A percentile compares a stretch with the other conserved stretches of the same genome.
phyloP scores from a whole-genome alignment of 1,140 invertebrate genomes.

The Drosophila carrolli region DNA sequence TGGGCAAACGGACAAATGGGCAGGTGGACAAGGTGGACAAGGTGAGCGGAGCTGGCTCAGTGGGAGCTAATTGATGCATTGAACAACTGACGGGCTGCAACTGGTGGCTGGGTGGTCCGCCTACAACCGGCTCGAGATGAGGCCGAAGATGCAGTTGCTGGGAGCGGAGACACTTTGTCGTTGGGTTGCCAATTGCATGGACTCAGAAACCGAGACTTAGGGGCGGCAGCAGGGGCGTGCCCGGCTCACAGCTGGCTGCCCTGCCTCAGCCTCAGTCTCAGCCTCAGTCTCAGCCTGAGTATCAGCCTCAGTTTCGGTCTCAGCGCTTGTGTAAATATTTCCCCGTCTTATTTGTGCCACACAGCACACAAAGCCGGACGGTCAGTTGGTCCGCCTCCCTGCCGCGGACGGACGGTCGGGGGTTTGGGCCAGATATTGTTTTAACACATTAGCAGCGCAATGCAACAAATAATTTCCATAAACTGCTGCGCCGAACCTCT shows the following conservation, averaged over 20 bases:
- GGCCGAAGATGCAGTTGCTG: neutral
- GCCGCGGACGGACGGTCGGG: conserved; percentile 5
- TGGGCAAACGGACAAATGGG: conserved; percentile 3
- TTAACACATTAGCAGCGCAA: conserved; percentile 84
- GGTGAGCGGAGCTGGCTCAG: conserved; percentile 33
- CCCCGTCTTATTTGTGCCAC: conserved; percentile 74
- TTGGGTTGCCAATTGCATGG: conserved; percentile 67
- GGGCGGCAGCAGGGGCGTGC: conserved; percentile 67
- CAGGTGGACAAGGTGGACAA: neutral
- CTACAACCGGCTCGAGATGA: conserved; percentile 22
- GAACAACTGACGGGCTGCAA: conserved; percentile 25
- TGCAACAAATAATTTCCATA: conserved; percentile 85
- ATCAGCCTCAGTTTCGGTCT: conserved; percentile 4
- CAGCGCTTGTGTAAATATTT: conserved; percentile 77
- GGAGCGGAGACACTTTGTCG: conserved; percentile 65
- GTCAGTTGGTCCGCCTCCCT: conserved; percentile 26
- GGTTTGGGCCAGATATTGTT: conserved; percentile 74
- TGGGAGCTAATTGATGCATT: conserved; percentile 73
- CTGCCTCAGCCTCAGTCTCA: conserved; percentile 11
- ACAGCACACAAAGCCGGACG: conserved; percentile 43
- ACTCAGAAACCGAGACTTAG: conserved; percentile 34
- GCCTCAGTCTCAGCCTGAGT: too few relatives aligned
- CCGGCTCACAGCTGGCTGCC: conserved; percentile 63
- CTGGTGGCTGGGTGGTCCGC: conserved; percentile 68
- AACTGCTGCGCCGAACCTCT: conserved; percentile 51